Evolutionary conservation across 2,797 vertebrate genomes (phyloP).

Genomic region (Betta splendens): DNA sequence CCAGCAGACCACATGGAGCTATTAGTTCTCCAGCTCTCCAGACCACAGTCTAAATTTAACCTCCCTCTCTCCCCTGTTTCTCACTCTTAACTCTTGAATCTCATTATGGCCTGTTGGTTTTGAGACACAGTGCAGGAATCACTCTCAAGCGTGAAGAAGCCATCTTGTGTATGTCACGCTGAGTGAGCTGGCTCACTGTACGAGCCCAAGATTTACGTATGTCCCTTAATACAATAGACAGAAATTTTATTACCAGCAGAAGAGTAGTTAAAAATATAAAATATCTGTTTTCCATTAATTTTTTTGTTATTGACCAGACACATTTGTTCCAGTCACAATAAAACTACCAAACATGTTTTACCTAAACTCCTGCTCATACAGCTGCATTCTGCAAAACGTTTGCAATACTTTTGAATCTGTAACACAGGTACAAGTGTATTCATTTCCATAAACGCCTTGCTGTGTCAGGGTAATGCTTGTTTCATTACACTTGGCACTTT

Average conservation of each 20-base stretch:
- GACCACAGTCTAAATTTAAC: constrained; percentile 74
- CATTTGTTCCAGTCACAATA: too few relatives aligned
- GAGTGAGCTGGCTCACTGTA: constrained; percentile 14
- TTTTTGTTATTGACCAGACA: background rate
- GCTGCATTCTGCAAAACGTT: too few relatives aligned
- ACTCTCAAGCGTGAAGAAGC: constrained; percentile 37
- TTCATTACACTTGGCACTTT: background rate
- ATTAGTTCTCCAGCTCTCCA: constrained; percentile 62
- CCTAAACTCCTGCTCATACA: too few relatives aligned
- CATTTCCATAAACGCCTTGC: too few relatives aligned
- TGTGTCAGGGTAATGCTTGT: background rate
- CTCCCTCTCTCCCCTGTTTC: constrained; percentile 47
- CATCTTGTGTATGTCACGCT: constrained; percentile 39
- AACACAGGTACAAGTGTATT: background rate
- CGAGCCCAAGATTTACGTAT: constrained; percentile 14
- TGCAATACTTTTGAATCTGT: too few relatives aligned
- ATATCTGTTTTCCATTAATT: constrained; percentile 19
- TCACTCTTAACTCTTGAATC: constrained; percentile 56
- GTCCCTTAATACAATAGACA: constrained; percentile 7
- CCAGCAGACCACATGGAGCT: constrained; percentile 63
- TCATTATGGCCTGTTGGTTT: constrained; percentile 67
- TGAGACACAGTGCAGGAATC: constrained; percentile 35
- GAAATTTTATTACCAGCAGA: constrained; percentile 19
- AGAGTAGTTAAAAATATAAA: too few relatives aligned
- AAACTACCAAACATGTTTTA: too few relatives aligned